A percentile compares a stretch with the other conserved stretches of the same genome.
phyloP scores from a whole-genome alignment of 2,888 invertebrate species.

The Drosophila helvetica region DNA sequence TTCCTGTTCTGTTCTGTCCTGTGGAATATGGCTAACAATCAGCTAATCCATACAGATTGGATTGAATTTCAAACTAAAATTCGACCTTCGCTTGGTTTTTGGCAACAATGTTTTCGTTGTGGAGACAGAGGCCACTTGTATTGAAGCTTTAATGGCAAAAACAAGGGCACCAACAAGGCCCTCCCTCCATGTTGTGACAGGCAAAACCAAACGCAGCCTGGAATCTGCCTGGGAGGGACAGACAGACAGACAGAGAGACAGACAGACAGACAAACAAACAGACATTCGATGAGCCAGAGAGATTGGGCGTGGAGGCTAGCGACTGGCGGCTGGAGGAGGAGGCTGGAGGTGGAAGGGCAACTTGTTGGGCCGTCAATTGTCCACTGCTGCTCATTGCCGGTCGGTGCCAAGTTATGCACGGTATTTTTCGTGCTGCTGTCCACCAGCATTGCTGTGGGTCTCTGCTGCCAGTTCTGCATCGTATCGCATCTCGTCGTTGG shows the following conservation, averaged over 20 bases:
- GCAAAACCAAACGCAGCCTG: constrained; percentile 54
- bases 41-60: constrained; percentile 12
- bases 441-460: constrained; percentile 9
- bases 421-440: constrained; percentile 6
- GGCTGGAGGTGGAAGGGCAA: background rate
- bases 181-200: constrained; percentile 59
- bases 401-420: constrained; percentile 13
- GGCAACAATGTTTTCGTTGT: constrained; percentile 48
- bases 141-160: constrained; percentile 57
- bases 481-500: background rate
- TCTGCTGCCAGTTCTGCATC: background rate
- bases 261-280: too few relatives aligned
- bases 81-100: constrained; percentile 24
- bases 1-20: background rate
- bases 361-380: background rate
- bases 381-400: background rate
- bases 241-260: too few relatives aligned
- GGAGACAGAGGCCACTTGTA: constrained; percentile 55
- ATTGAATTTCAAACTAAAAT: background rate
- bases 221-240: constrained; percentile 8
- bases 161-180: constrained; percentile 16
- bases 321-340: too few relatives aligned
- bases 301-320: background rate
- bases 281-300: background rate
- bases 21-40: constrained; percentile 27